A percentile compares a stretch with the other conserved stretches of the same genome.
Evolutionary conservation across 2,113 vertebrate species (phyloP).

Genomic region (Ochotona curzoniae): DNA sequence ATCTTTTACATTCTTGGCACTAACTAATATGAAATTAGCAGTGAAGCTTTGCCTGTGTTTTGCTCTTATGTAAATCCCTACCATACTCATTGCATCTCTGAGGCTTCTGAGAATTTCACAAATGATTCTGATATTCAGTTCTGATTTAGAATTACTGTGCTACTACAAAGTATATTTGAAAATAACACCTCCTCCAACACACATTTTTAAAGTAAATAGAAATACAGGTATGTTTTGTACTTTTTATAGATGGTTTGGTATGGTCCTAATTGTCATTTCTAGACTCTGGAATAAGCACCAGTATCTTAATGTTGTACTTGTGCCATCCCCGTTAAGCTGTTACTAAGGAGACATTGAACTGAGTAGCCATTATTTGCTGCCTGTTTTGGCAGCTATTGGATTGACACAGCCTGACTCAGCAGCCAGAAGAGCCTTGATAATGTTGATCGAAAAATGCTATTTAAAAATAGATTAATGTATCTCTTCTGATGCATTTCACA

Average conservation of each 20-base stretch:
- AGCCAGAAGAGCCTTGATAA: slow-evolving; percentile 30
- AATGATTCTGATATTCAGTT: neutral
- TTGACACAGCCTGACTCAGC: slow-evolving; percentile 58
- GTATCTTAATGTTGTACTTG: neutral
- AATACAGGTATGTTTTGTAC: neutral
- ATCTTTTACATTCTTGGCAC: neutral
- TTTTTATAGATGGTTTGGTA: neutral
- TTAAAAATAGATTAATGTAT: slow-evolving; percentile 71
- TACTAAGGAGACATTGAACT: neutral
- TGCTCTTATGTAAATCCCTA: neutral
- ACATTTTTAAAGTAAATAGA: neutral
- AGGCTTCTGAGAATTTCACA: slow-evolving; percentile 13
- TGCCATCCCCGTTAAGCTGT: neutral
- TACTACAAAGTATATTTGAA: neutral
- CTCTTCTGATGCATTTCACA: slow-evolving; percentile 60
- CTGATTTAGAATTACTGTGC: neutral
- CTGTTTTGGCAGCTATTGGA: slow-evolving; percentile 41
- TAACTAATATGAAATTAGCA: neutral
- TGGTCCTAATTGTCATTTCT: neutral
- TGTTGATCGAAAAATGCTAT: slow-evolving; percentile 52
- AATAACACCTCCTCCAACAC: neutral
- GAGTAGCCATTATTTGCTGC: neutral
- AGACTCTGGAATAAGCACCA: neutral
- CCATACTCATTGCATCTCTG: neutral
- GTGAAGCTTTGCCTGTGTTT: neutral